Evolutionary conservation across 2,888 invertebrate genomes (phyloP).

Genomic region (Mythimna pallens): DNA sequence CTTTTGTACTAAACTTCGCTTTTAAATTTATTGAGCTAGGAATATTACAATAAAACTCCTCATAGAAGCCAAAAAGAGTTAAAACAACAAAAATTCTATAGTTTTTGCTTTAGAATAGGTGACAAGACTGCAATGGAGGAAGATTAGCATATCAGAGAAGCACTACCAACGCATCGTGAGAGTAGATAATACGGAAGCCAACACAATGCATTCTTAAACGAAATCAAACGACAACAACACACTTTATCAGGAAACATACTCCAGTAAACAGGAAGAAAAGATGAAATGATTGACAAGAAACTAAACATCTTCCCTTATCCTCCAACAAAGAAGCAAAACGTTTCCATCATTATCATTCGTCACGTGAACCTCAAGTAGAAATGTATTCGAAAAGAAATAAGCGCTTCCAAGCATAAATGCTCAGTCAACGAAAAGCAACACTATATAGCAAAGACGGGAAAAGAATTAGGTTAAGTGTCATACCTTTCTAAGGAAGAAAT

Average conservation of each 20-base stretch:
- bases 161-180: conserved; percentile 7
- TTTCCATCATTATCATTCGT: conserved; percentile 32
- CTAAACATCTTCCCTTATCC: neutral
- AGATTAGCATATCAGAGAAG: conserved; percentile 23
- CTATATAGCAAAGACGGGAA: conserved; percentile 30
- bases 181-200: conserved; percentile 40
- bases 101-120: neutral
- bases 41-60: neutral
- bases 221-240: conserved; percentile 23
- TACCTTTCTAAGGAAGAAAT: conserved; percentile 26
- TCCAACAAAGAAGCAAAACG: conserved; percentile 19
- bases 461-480: conserved; percentile 36
- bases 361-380: neutral
- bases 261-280: neutral
- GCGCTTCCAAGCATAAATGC: conserved; percentile 18
- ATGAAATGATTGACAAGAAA: conserved; percentile 1
- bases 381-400: conserved; percentile 9
- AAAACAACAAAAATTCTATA: neutral
- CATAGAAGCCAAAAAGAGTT: neutral
- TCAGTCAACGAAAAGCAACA: conserved; percentile 25
- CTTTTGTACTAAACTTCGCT: no score
- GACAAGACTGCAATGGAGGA: neutral
- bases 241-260: conserved; percentile 8
- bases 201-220: conserved; percentile 10
- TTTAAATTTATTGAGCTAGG: neutral